Evolutionary conservation across 2,797 vertebrate genomes (phyloP).

Genomic region (Notolabrus celidotus): DNA sequence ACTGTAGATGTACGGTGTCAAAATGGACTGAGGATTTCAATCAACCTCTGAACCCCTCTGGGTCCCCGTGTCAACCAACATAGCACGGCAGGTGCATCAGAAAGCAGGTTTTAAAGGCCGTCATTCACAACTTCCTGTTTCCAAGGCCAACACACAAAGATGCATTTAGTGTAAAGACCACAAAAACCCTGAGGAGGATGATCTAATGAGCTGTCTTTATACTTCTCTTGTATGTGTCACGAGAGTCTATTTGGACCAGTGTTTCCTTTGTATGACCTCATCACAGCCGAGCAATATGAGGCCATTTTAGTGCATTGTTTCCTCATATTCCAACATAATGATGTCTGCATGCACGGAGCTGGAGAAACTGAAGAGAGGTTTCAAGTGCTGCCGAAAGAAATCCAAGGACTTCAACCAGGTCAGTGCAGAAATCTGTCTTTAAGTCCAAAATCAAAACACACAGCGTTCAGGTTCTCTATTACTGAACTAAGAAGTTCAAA

Average conservation of each 20-base stretch:
- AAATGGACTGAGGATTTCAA: slow-evolving; percentile 56
- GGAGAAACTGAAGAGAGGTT: slow-evolving; percentile 28
- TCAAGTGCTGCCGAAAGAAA: slow-evolving; percentile 13
- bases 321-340: slow-evolving; percentile 21
- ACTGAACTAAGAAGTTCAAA: background rate
- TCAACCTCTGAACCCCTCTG: slow-evolving; percentile 51
- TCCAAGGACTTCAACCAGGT: slow-evolving; percentile 15
- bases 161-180: slow-evolving; percentile 26
- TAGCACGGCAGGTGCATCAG: slow-evolving; percentile 9
- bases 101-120: slow-evolving; percentile 48
- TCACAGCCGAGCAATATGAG: slow-evolving; percentile 39
- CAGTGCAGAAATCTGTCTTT: slow-evolving; percentile 13
- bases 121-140: slow-evolving; percentile 46
- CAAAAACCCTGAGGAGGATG: slow-evolving; percentile 43
- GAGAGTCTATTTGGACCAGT: slow-evolving; percentile 28
- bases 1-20: slow-evolving; percentile 31
- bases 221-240: slow-evolving; percentile 52
- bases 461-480: background rate
- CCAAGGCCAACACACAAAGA: slow-evolving; percentile 55
- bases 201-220: slow-evolving; percentile 61
- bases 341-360: slow-evolving; percentile 27
- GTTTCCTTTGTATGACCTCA: slow-evolving; percentile 45
- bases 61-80: slow-evolving; percentile 40
- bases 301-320: slow-evolving; percentile 38
- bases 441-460: slow-evolving; percentile 17